phyloP scores from a whole-genome alignment of 2,797 vertebrate species.

The Anguilla megastoma region DNA sequence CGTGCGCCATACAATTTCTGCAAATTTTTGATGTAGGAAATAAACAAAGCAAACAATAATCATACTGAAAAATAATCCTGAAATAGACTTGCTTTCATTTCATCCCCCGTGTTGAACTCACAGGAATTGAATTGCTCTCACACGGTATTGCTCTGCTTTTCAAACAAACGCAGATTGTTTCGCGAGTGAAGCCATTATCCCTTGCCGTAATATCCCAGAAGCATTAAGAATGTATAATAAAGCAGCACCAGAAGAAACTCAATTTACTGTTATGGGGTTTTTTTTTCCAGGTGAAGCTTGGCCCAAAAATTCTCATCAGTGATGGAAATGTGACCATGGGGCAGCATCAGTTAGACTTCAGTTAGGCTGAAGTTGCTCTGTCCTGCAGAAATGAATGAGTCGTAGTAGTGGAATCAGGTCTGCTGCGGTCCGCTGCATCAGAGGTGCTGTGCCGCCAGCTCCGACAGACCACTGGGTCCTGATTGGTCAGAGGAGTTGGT shows the following conservation, averaged over 20 bases:
- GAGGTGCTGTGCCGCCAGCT: not conserved
- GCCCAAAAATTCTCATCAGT: not conserved
- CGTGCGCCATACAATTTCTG: constrained; percentile 21
- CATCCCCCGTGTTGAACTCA: not conserved
- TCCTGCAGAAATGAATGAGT: not conserved
- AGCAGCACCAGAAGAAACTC: not conserved
- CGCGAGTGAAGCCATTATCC: not conserved
- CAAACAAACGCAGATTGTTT: not conserved
- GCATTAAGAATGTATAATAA: not conserved
- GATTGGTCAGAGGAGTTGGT: not conserved
- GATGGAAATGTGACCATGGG: not conserved
- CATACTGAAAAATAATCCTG: not conserved
- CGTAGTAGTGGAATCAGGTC: not conserved
- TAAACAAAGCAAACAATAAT: not conserved
- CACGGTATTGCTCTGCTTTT: not conserved
- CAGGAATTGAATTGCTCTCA: not conserved
- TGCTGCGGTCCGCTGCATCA: not conserved
- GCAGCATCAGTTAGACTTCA: not conserved
- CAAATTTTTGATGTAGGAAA: not conserved
- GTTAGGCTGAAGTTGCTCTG: not conserved
- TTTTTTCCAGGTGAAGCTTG: not conserved
- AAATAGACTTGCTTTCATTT: not conserved
- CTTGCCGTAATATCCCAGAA: not conserved
- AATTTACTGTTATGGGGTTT: not conserved
- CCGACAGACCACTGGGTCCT: not conserved